Evolutionary conservation across 2,113 vertebrate species (phyloP), one percentile per base, ranked within the genome.

Genomic region (Corvus hawaiiensis): DNA sequence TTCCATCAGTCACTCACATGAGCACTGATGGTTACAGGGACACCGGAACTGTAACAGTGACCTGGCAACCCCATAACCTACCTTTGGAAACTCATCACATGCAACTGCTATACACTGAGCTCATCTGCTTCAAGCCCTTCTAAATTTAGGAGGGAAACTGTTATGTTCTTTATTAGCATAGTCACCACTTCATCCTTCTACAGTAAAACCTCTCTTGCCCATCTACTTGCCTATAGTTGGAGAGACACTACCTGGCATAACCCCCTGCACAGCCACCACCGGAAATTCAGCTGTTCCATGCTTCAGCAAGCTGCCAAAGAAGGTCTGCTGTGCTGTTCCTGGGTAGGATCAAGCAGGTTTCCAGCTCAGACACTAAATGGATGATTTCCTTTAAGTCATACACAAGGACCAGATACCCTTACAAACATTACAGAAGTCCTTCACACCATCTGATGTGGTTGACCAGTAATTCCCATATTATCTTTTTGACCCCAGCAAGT

Each of bases 1-100:
- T 78, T 46, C 16, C 0, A 3, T 83, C 6, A 2, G 32, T 33
- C 52, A 39, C 9, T 41, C 85, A 62, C 49, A 33, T 0, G 1
- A 56, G n/a, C 46, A 26, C 0, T 4, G 4, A 10, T 11, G 46
- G 69, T 41, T 52, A 23, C n/a, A 64, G 46, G 11, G 56, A 68
- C 27, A 39, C 16, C 0, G 0, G 13, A 64, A 82, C n/a, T 1
- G 2, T 64, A 78, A 75, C 44, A 78, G 66, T 44, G 54, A 63
- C 67, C 51, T 94, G 75, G 49, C 67, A 95, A 79, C 62, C 27
- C 51, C 71, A n/a, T 61, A 79, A 88, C 85, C 62, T 68, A 28
- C 85, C 54, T 85, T 41, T 5, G 6, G 22, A 33, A 94, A 64
- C 32, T 62, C 48, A 37, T 39, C n/a, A n/a, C 41, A 24, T 30